Base-by-base conservation (phyloP, 2,888 invertebrate genomes). In the Kryphioiulus occultus region DNA sequence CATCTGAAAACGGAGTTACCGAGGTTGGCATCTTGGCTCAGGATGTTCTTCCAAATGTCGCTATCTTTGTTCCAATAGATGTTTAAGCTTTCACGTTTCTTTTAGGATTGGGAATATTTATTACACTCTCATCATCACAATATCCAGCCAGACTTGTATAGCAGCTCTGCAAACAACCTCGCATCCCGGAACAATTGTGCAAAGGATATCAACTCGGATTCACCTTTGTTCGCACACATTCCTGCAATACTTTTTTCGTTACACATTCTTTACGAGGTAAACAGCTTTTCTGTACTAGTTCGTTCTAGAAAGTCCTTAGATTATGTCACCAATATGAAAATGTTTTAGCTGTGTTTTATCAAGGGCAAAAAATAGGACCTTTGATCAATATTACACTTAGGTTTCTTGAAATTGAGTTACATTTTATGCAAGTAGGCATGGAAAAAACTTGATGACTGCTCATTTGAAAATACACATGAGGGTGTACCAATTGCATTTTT, bases 211-310 rank as follows among this genome's bases (percentile, higher is more conserved):
- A 95, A 95, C 90, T 92, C 93, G 0, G 94, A 94, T 89, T 94
- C 96, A 0, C 91, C 95, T 0, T 92, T 98, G 1, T 97, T 96
- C 90, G 94, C 95, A 0, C 94, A 95, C 90, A 94, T 96, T 17
- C 94, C 96, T 9, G 93, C 95, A 87, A 93, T 98, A 44, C 93
- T 97, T 88, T 96, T 95, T 91, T 94, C 96, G 0, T 93, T 98
- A 53, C 98, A 98, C 92, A 93, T 98, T 44, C 93, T 98, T 0
- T 98, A 98, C 91, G 98, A 98, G 93, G 93, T 93, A 90, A 89
- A 88, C 30, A 32, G 53, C 53, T 17, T 53, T 53, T 53, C n/a
- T n/a, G n/a, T n/a, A n/a, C n/a, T n/a, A n/a, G n/a, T n/a, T n/a
- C n/a, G n/a, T n/a, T n/a, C n/a, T n/a, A n/a, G n/a, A n/a, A n/a